Percentiles rank a stretch among this genome's conserved stretches.
Conservation (phyloP, 2,888 invertebrate species). For the Eupithecia subumbrata region DNA sequence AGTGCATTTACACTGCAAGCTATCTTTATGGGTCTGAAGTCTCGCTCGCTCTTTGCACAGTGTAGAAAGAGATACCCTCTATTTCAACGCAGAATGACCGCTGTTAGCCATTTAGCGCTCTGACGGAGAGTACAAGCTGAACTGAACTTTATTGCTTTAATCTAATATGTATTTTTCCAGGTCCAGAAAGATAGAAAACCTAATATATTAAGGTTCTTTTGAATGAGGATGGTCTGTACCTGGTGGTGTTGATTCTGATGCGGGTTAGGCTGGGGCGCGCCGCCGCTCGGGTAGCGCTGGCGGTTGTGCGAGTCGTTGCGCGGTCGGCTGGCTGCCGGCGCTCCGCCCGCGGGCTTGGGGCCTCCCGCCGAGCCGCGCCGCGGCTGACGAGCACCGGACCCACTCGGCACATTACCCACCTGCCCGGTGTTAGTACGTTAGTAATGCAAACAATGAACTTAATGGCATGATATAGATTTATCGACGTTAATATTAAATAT, state of each 20-base stretch:
- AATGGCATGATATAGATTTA: not conserved
- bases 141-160: no score
- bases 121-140: no score
- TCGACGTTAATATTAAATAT: not conserved
- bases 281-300: constrained; percentile 66
- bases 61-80: no score
- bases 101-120: no score
- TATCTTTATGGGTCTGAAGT: no score
- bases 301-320: constrained; percentile 65
- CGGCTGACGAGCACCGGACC: constrained; percentile 64
- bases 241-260: constrained; percentile 55
- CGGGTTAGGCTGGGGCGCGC: constrained; percentile 43
- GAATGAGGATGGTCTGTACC: constrained; percentile 29
- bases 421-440: constrained; percentile 47
- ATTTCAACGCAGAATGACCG: no score
- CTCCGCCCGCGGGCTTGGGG: constrained; percentile 57
- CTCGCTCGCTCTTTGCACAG: no score
- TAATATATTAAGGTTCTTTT: no score
- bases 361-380: constrained; percentile 69
- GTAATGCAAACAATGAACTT: constrained; percentile 34
- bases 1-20: no score
- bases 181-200: no score
- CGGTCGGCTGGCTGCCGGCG: constrained; percentile 51
- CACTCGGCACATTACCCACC: constrained; percentile 67
- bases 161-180: no score